A percentile compares a stretch with the other conserved stretches of the same genome.
Conservation (phyloP, 2,888 invertebrate species). For the Urechis unicinctus region DNA sequence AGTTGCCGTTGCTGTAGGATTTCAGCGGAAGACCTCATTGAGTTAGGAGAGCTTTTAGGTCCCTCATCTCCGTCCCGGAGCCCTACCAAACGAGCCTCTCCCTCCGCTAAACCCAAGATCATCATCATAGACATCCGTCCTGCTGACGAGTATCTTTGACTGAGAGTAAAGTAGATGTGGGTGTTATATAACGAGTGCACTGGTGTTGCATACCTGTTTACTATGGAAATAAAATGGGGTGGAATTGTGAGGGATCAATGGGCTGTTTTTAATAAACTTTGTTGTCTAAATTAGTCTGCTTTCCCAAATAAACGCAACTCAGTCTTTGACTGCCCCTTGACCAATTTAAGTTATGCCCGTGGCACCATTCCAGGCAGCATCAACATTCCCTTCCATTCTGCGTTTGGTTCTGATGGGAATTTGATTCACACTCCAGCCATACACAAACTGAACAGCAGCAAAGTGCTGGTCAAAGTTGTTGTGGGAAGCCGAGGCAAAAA, state of each 20-base stretch:
- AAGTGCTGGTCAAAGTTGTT: constrained; percentile 66
- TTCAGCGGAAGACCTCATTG: constrained; percentile 75
- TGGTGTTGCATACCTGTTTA: too few relatives aligned
- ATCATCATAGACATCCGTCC: constrained; percentile 67
- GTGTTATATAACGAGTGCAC: neutral
- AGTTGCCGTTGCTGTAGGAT: constrained; percentile 75
- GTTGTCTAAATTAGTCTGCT: too few relatives aligned
- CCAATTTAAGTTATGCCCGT: constrained; percentile 72
- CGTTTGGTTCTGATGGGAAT: constrained; percentile 65
- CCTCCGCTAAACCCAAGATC: constrained; percentile 47
- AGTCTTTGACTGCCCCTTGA: too few relatives aligned
- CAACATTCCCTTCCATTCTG: constrained; percentile 73
- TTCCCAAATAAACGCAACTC: too few relatives aligned
- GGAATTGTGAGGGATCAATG: too few relatives aligned
- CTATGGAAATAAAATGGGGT: too few relatives aligned
- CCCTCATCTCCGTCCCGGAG: constrained; percentile 39
- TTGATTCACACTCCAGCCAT: constrained; percentile 60
- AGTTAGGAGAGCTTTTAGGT: constrained; percentile 59
- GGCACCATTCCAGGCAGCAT: constrained; percentile 75
- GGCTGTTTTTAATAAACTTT: too few relatives aligned
- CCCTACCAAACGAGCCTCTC: constrained; percentile 46
- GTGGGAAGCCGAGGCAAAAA: constrained; percentile 71
- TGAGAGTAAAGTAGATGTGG: neutral
- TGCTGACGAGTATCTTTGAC: constrained; percentile 59
- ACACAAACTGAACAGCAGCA: constrained; percentile 56